A percentile compares a stretch with the other conserved stretches of the same genome.
These are phyloP conservation scores for Mesorhabditis sp. DNA, from an alignment of 2,888 invertebrate species.

Conservation along the genomic window DNA sequence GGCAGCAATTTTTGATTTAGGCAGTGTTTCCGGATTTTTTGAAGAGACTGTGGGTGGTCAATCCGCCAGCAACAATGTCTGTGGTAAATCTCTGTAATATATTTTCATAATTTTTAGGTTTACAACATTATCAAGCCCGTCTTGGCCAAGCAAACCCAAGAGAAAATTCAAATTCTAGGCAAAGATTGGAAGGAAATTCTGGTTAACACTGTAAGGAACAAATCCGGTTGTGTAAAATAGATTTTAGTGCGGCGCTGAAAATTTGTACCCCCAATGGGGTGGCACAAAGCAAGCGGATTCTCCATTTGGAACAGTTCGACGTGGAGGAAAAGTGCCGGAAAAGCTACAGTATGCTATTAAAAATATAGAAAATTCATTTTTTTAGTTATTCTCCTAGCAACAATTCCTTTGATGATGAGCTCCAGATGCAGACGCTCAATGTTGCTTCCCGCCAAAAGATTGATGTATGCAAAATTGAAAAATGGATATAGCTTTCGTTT, in stretches of 20 bases:
- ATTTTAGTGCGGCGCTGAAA: slow-evolving; percentile 27
- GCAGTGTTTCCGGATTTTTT: slow-evolving; percentile 38
- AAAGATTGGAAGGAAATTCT: slow-evolving; percentile 34
- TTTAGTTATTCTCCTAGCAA: slow-evolving; percentile 26
- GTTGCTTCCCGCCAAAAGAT: slow-evolving; percentile 32
- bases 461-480: background rate
- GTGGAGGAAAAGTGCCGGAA: slow-evolving; percentile 45
- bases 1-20: slow-evolving; percentile 17
- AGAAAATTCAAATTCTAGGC: slow-evolving; percentile 33
- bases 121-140: slow-evolving; percentile 37
- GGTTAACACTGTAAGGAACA: slow-evolving; percentile 16
- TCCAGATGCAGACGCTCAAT: slow-evolving; percentile 32
- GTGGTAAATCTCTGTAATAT: slow-evolving; percentile 10
- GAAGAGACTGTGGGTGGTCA: slow-evolving; percentile 33
- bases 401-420: slow-evolving; percentile 26
- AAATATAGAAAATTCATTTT: slow-evolving; percentile 6
- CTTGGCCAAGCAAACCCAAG: slow-evolving; percentile 34
- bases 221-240: slow-evolving; percentile 4
- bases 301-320: slow-evolving; percentile 37
- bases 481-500: background rate
- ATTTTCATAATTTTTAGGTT: slow-evolving; percentile 13
- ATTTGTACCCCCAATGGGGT: slow-evolving; percentile 41
- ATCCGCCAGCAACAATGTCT: slow-evolving; percentile 34
- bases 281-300: slow-evolving; percentile 23
- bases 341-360: slow-evolving; percentile 12